These are phyloP conservation scores for Laticauda colubrina DNA, from an alignment of 2,113 vertebrate genomes.

Conservation along the genomic window DNA sequence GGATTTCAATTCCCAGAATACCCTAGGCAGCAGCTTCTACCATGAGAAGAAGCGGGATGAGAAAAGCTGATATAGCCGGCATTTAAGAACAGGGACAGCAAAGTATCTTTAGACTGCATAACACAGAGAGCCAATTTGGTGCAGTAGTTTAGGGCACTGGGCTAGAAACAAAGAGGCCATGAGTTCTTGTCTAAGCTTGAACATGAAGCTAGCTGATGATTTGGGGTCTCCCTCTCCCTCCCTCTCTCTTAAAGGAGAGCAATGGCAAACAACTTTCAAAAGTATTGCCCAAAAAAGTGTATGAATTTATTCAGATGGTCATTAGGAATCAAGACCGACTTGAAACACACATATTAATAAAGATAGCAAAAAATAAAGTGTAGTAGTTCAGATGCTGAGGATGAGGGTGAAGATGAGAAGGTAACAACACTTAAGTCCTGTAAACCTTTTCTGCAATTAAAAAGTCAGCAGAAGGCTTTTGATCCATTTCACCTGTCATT, in stretches of 20 bases:
- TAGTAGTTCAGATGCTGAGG: background rate
- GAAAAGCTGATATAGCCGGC: background rate
- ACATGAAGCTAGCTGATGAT: background rate
- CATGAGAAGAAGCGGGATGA: background rate
- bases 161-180: background rate
- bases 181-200: background rate
- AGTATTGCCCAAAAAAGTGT: background rate
- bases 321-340: background rate
- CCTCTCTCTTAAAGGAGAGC: background rate
- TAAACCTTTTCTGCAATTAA: background rate
- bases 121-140: background rate
- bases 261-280: background rate
- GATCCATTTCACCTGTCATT: background rate
- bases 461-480: background rate
- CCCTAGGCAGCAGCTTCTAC: background rate
- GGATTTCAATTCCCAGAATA: background rate
- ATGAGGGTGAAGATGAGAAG: background rate
- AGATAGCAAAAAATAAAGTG: background rate
- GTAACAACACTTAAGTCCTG: background rate
- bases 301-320: background rate
- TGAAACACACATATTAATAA: background rate
- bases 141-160: background rate
- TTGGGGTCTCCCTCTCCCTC: background rate
- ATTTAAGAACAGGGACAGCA: background rate
- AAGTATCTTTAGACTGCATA: background rate